These are phyloP conservation scores for Hucho hucho DNA, from an alignment of 2,113 vertebrate genomes.

Conservation along the genomic window DNA sequence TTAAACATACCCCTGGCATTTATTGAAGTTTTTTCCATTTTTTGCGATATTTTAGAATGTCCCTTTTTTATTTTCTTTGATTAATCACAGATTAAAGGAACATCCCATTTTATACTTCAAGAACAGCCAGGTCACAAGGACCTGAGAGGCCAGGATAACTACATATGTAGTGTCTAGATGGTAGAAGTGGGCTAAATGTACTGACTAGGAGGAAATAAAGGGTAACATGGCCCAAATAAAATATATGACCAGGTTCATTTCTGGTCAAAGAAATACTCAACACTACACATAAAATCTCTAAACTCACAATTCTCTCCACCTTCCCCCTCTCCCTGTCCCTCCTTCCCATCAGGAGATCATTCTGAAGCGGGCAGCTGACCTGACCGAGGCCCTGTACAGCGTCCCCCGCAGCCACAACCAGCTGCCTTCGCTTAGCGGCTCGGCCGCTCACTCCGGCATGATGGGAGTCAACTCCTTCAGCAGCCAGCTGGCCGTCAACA, in stretches of 20 bases:
- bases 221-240: too few relatives aligned
- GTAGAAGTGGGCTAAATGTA: too few relatives aligned
- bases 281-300: too few relatives aligned
- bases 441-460: constrained; percentile 80
- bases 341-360: constrained; percentile 82
- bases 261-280: too few relatives aligned
- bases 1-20: too few relatives aligned
- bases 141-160: not conserved
- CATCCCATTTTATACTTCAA: too few relatives aligned
- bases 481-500: constrained; percentile 86
- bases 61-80: too few relatives aligned
- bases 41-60: too few relatives aligned
- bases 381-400: constrained; percentile 94
- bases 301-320: not conserved
- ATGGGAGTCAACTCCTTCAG: constrained; percentile 91
- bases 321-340: not conserved
- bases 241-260: too few relatives aligned
- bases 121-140: not conserved
- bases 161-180: not conserved
- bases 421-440: constrained; percentile 82
- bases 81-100: too few relatives aligned
- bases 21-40: too few relatives aligned
- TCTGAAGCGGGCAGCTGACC: constrained; percentile 92
- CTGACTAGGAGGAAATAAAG: not conserved
- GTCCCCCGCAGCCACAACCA: constrained; percentile 87